Base-by-base conservation (phyloP, 2,888 invertebrate genomes). In the Agonopterix alstromeriana region DNA sequence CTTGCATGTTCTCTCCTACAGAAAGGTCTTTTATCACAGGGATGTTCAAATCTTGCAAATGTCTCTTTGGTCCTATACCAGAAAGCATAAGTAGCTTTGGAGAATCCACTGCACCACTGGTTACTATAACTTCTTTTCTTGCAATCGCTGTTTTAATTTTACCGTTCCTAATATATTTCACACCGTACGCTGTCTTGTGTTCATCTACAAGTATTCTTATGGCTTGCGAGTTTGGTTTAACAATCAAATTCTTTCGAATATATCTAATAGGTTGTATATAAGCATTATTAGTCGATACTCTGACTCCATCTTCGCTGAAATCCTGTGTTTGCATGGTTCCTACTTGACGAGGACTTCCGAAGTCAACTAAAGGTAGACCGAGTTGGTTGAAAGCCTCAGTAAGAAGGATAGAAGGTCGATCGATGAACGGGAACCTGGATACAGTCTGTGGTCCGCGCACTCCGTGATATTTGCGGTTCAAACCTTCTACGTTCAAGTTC, bases 71-170 rank as follows among this genome's bases (percentile, higher is more conserved):
- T 1, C 94, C 94, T 7, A 95, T 90, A 2, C 96, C 96, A 2
- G 95, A 95, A 10, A 96, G 73, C 93, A 95, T 93, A 10, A 97
- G 78, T 4, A 96, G 68, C 70, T 95, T 94, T 0, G 96, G 94
- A 5, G 94, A 91, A 75, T 94, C 93, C 36, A 96, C 91, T 3
- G 95, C 91, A 4, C 95, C 96, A 0, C 94, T 94, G 41, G 93
- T 91, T 40, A 96, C 56, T 49, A 96, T 93, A 0, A 96, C 92
- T 77, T 94, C 94, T 64, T 91, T 93, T 42, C 80, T 90, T 1
- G 93, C 93, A 70, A 58, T 56, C 57, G 87, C 76, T 43, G 92
- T 90, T 55, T 85, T 85, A 54, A 84, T 86, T 54, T 82, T 82
- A 45, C 70, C 82, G 2, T 86, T 87, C 48, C 46, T 62, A 0